Conservation (phyloP, 2,797 vertebrate genomes). For the Myotis findleyi region DNA sequence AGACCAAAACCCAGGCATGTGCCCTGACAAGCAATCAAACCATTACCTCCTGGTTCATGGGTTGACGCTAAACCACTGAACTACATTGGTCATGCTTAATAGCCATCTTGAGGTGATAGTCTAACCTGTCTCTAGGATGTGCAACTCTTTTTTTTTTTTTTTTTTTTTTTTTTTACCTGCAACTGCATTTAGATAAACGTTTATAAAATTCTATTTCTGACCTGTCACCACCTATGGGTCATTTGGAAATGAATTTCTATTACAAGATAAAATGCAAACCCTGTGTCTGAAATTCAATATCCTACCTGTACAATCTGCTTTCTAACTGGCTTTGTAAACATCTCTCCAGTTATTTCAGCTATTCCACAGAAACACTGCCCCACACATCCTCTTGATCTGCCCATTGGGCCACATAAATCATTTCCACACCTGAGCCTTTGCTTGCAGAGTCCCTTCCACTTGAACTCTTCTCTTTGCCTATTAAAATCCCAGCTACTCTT, state of each 20-base stretch:
- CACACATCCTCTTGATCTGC: background rate
- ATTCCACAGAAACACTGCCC: background rate
- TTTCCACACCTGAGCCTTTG: background rate
- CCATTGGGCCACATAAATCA: background rate
- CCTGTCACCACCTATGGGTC: background rate
- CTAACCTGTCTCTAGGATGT: background rate
- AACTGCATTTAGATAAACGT: background rate
- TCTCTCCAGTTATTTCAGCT: background rate
- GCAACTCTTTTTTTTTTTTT: background rate
- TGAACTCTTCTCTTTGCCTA: background rate
- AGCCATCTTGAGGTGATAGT: background rate
- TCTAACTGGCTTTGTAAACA: background rate
- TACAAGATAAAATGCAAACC: background rate
- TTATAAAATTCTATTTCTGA: conserved; percentile 32
- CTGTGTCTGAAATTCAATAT: background rate
- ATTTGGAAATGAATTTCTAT: conserved; percentile 19
- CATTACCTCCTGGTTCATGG: background rate
- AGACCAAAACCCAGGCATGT: background rate
- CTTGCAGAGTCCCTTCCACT: background rate
- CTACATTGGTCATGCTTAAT: background rate
- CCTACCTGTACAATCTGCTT: background rate
- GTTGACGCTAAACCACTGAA: background rate
- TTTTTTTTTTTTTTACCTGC: background rate
- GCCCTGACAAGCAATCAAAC: background rate
- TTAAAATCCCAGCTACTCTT: background rate